A percentile compares a stretch with the other conserved stretches of the same genome.
These are phyloP conservation scores for Ornithoptera alexandrae DNA, from an alignment of 2,888 invertebrate genomes.

Conservation along the genomic window DNA sequence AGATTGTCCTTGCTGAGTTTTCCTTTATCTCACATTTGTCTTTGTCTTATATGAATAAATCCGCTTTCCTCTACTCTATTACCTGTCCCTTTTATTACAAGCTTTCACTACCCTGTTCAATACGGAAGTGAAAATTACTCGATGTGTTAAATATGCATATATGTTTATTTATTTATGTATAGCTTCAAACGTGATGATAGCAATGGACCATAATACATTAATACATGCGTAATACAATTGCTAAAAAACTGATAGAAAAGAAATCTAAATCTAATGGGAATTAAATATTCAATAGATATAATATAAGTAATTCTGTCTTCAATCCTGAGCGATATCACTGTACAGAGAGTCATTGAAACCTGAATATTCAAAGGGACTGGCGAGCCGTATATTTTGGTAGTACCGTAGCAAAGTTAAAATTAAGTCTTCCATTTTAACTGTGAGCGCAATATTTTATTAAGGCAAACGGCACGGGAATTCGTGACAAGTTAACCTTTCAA, in stretches of 20 bases:
- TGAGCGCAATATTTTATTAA: slow-evolving; percentile 24
- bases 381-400: neutral
- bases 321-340: too few species aligned
- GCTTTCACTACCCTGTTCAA: neutral
- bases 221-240: too few species aligned
- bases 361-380: neutral
- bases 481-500: slow-evolving; percentile 29
- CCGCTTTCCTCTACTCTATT: slow-evolving; percentile 3
- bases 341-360: neutral
- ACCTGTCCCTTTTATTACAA: neutral
- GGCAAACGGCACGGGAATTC: slow-evolving; percentile 22
- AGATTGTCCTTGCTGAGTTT: slow-evolving; percentile 16
- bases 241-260: too few species aligned
- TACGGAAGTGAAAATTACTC: neutral
- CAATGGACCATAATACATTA: too few species aligned
- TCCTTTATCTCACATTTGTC: slow-evolving; percentile 26
- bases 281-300: too few species aligned
- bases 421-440: slow-evolving; percentile 21
- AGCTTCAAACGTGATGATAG: neutral
- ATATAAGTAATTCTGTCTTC: too few species aligned
- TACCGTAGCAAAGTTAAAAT: slow-evolving; percentile 12
- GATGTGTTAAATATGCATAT: neutral
- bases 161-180: neutral
- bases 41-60: slow-evolving; percentile 26
- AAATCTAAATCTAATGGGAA: too few species aligned